Conservation (phyloP, 2,888 invertebrate species). For the Phorcus lineatus region DNA sequence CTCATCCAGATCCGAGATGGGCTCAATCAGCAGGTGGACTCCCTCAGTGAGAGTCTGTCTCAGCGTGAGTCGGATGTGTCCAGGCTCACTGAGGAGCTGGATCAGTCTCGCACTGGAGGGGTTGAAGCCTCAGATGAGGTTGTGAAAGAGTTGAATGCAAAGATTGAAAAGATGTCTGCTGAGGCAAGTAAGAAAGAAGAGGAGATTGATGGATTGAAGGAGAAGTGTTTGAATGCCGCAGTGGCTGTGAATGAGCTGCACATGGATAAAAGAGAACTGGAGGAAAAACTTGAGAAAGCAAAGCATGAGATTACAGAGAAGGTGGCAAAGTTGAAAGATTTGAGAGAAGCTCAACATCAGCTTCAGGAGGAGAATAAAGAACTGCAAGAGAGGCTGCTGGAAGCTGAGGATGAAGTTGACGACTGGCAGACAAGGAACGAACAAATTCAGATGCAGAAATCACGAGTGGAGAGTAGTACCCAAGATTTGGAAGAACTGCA, state of each 20-base stretch:
- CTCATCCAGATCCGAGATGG: slow-evolving; percentile 57
- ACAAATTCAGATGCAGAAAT: slow-evolving; percentile 42
- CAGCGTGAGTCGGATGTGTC: slow-evolving; percentile 38
- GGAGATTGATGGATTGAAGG: slow-evolving; percentile 54
- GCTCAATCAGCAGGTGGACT: slow-evolving; percentile 38
- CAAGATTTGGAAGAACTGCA: slow-evolving; percentile 41
- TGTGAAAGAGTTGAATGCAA: not conserved
- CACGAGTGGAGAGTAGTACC: slow-evolving; percentile 9
- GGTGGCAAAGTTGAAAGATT: slow-evolving; percentile 48
- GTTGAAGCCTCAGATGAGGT: slow-evolving; percentile 23
- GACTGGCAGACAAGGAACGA: slow-evolving; percentile 43
- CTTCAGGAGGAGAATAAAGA: slow-evolving; percentile 38
- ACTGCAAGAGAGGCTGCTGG: slow-evolving; percentile 44
- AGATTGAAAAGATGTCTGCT: slow-evolving; percentile 15
- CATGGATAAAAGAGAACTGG: slow-evolving; percentile 69
- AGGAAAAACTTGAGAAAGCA: slow-evolving; percentile 44
- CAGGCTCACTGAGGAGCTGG: slow-evolving; percentile 33
- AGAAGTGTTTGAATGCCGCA: slow-evolving; percentile 60
- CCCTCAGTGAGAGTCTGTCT: slow-evolving; percentile 28
- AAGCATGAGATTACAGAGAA: slow-evolving; percentile 50
- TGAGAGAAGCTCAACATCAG: slow-evolving; percentile 43
- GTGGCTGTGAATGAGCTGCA: slow-evolving; percentile 67
- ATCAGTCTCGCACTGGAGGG: slow-evolving; percentile 2
- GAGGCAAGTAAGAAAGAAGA: slow-evolving; percentile 40
- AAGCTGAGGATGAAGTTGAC: slow-evolving; percentile 45